Base-by-base conservation (phyloP, 2,113 vertebrate species). In the Megaleporinus macrocephalus region DNA sequence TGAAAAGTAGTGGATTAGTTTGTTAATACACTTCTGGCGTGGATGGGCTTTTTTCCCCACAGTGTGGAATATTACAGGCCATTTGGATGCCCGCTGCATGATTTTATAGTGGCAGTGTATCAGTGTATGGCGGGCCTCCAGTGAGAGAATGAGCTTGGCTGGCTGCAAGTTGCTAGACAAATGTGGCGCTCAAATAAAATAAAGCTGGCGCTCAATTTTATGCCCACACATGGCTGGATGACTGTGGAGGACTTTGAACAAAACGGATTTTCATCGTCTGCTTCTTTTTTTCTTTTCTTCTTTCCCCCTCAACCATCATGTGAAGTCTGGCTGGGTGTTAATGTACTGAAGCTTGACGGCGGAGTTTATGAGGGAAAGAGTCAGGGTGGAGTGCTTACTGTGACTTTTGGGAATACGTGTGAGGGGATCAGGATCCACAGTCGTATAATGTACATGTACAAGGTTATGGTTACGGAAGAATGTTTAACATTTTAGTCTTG, bases 131-230 rank as follows among this genome's bases (percentile, higher is more conserved):
- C 87, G 83, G 30, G 24, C 65, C 49, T 90, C 89, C 86, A 92
- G 86, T 83, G 77, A 47, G 24, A 70, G 85, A 84, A 81, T 85
- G 62, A 78, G 73, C 86, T 90, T 69, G 74, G 78, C 85, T 79
- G 79, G 76, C 82, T 89, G 88, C 85, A 47, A 86, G 73, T 75
- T 87, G 88, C 83, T 80, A 66, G 74, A 88, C 88, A 83, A 74
- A 86, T 86, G 86, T 89, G 83, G 87, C 84, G 88, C 76, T 84
- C 68, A 89, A 85, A 89, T 89, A 86, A 90, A 89, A 90, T 83
- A 80, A 88, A 91, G 86, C 73, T 80, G 79, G 82, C 83, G 81
- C 73, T 83, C 85, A 72, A 66, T 82, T 84, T 86, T 80, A 89
- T 74, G 65, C 63, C 44, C 78, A 83, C 77, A 83, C 80, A 73